phyloP scores from a whole-genome alignment of 2,113 vertebrate species.

The Dolichotis patagonum region DNA sequence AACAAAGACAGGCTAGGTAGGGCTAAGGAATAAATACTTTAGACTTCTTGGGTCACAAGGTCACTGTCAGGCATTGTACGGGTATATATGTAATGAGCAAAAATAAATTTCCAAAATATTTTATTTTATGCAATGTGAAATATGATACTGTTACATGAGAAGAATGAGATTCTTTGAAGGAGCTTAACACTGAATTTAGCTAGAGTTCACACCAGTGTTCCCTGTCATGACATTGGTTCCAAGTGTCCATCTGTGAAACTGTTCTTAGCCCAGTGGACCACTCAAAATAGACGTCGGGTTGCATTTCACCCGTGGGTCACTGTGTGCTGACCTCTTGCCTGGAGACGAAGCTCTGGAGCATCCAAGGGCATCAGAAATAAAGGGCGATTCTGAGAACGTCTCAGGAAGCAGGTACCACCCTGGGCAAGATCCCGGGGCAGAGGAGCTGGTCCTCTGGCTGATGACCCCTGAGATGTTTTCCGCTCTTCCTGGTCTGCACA shows the following conservation, averaged over 20 bases:
- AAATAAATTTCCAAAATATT: neutral
- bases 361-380: neutral
- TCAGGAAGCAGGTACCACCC: neutral
- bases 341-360: neutral
- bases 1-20: neutral
- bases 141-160: neutral
- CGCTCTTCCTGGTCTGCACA: neutral
- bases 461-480: neutral
- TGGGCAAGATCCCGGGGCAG: too few relatives aligned
- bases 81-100: neutral
- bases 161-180: neutral
- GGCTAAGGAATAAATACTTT: too few relatives aligned
- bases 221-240: neutral
- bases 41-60: neutral
- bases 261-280: neutral
- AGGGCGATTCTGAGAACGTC: neutral
- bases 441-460: neutral
- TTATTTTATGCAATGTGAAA: neutral
- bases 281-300: neutral
- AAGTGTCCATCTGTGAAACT: neutral
- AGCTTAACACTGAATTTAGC: neutral
- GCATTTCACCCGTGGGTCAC: neutral
- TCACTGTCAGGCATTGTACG: neutral
- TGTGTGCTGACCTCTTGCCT: neutral
- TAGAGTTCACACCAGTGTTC: neutral